Evolutionary conservation across 64 coral and sea anemone genomes (phyloP).

Genomic region (Montipora capricornis): DNA sequence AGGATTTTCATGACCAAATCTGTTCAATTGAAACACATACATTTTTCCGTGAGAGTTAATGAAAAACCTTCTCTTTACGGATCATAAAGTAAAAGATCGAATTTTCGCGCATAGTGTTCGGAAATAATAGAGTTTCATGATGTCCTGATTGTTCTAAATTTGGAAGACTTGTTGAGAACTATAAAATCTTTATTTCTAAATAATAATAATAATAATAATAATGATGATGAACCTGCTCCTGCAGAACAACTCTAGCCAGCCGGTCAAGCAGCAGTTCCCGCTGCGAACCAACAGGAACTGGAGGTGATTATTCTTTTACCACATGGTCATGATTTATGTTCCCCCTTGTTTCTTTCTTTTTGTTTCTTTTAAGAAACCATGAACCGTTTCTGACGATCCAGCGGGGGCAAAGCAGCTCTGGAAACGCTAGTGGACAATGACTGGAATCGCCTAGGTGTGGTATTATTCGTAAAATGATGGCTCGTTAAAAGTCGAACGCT

Average conservation of each 20-base stretch:
- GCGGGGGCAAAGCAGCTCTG: neutral
- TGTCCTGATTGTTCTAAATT: no score
- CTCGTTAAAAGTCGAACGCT: neutral
- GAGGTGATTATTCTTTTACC: constrained; percentile 13
- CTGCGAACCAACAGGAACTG: neutral
- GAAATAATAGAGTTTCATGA: no score
- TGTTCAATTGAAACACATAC: no score
- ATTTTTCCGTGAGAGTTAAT: no score
- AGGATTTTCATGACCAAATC: no score
- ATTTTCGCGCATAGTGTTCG: no score
- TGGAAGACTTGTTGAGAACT: no score
- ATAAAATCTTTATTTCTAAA: no score
- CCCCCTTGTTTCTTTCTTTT: neutral
- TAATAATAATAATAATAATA: no score
- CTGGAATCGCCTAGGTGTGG: neutral
- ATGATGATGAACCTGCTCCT: neutral
- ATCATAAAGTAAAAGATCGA: no score
- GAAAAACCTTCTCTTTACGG: no score
- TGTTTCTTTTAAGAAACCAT: neutral
- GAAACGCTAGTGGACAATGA: neutral
- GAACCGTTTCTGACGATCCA: constrained; percentile 16
- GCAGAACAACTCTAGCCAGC: neutral
- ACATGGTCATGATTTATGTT: neutral
- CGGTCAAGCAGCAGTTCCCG: constrained; percentile 3
- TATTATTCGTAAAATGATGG: neutral